Conservation (phyloP, 2,888 invertebrate species). For the Pammene aurita region DNA sequence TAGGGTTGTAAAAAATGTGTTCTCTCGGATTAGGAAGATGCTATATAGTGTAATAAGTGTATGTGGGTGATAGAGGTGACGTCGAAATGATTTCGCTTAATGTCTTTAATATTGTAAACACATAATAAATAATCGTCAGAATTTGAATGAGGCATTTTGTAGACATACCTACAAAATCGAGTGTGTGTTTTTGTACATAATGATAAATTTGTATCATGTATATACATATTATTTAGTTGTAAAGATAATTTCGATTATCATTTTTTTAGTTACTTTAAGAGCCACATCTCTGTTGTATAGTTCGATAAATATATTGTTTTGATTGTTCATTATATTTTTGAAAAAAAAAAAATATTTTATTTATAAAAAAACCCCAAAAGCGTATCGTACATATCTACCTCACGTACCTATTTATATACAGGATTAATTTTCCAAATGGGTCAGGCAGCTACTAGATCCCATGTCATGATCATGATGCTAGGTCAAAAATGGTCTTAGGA, state of each 20-base stretch:
- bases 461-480: too few species aligned
- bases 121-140: conserved; percentile 14
- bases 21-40: conserved; percentile 34
- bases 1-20: conserved; percentile 39
- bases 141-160: conserved; percentile 23
- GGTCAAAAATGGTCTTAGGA: too few species aligned
- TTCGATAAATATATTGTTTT: conserved; percentile 78
- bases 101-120: conserved; percentile 25
- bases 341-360: conserved; percentile 54
- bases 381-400: too few species aligned
- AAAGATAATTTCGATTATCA: conserved; percentile 62
- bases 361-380: background rate
- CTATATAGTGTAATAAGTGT: conserved; percentile 11
- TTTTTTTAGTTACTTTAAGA: conserved; percentile 64
- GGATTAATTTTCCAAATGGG: too few species aligned
- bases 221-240: conserved; percentile 61
- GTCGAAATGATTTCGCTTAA: conserved; percentile 16
- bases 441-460: too few species aligned
- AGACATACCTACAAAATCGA: conserved; percentile 28
- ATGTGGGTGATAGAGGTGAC: conserved; percentile 8
- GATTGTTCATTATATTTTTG: conserved; percentile 81
- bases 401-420: background rate
- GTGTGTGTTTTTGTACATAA: conserved; percentile 55
- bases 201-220: conserved; percentile 48
- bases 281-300: conserved; percentile 79